Percentiles rank a stretch among this genome's conserved stretches.
These are phyloP conservation scores for Melanchra persicariae DNA, from an alignment of 2,888 invertebrate species.

Conservation along the genomic window DNA sequence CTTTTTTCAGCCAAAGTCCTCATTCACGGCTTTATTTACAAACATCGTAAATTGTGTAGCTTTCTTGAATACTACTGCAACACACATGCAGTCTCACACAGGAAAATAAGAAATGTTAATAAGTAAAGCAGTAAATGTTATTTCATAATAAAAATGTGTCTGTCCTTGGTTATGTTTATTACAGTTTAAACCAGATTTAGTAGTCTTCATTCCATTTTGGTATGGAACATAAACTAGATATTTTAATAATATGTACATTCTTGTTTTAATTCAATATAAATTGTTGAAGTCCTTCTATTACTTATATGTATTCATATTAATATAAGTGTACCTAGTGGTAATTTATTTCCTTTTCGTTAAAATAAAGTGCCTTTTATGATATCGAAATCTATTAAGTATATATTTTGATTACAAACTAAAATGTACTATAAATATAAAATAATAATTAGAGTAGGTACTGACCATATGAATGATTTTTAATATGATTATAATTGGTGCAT, in stretches of 20 bases:
- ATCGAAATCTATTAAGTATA: constrained; percentile 61
- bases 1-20: constrained; percentile 80
- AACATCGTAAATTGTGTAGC: constrained; percentile 35
- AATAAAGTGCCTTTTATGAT: constrained; percentile 82
- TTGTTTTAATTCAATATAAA: constrained; percentile 13
- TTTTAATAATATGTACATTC: not conserved
- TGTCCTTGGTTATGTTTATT: constrained; percentile 27
- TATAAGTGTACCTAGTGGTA: constrained; percentile 70
- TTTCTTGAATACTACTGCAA: constrained; percentile 17
- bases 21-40: constrained; percentile 63
- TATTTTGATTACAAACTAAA: constrained; percentile 64
- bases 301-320: constrained; percentile 49
- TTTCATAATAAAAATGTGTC: constrained; percentile 46
- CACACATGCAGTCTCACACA: constrained; percentile 6
- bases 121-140: constrained; percentile 52
- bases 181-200: constrained; percentile 11
- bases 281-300: constrained; percentile 26
- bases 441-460: constrained; percentile 41
- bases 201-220: constrained; percentile 45
- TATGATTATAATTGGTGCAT: constrained; percentile 30
- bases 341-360: constrained; percentile 72
- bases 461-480: constrained; percentile 41
- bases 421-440: constrained; percentile 51
- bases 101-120: constrained; percentile 45
- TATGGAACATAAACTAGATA: constrained; percentile 35